Base-by-base conservation (phyloP, 2,113 vertebrate species). In the Amphiprion percula region DNA sequence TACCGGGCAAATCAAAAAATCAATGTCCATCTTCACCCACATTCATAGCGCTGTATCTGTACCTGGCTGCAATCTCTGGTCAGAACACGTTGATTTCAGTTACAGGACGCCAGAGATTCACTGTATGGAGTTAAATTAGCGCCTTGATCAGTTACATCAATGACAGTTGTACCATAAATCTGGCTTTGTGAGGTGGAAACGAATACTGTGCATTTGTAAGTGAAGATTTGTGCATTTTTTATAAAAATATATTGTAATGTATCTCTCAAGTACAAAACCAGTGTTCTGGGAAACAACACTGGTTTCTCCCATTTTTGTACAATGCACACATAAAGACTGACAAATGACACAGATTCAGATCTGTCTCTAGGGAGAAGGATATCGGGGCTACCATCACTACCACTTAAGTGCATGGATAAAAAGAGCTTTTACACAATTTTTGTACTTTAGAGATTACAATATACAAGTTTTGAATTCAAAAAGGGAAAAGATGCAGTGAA, bases 21-120 rank as follows among this genome's bases (percentile, higher is more conserved):
- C 47, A n/a, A 0, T 12, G 3, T 64, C 39, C 10, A 46, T 60
- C 73, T 24, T 39, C n/a, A 67, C 58, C 28, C 74, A 89, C 83
- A 88, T 85, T 91, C 79, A 82, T 73, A 61, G 39, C 12, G 50
- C 72, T 66, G 64, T 46, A 79, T 49, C 12, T 55, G 26, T 44
- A 3, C 44, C 56, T 28, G 21, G 2, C n/a, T 19, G 41, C 50
- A 6, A 21, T 46, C 46, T 60, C 12, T 39, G 44, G 17, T 46
- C 68, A 46, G 8, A 28, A 37, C 17, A 44, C 37, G 5, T 3
- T 41, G 41, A 44, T 15, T 44, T 44, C 4, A 44, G 41, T 11
- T 2, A 17, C 58, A 65, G 61, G 14, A 61, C 4, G 21, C 4
- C 68, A 50, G n/a, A 52, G 30, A 0, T 21, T 16, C 15, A 23